Conservation (phyloP, 2,888 invertebrate species). For the Neocrepidodera transversa region DNA sequence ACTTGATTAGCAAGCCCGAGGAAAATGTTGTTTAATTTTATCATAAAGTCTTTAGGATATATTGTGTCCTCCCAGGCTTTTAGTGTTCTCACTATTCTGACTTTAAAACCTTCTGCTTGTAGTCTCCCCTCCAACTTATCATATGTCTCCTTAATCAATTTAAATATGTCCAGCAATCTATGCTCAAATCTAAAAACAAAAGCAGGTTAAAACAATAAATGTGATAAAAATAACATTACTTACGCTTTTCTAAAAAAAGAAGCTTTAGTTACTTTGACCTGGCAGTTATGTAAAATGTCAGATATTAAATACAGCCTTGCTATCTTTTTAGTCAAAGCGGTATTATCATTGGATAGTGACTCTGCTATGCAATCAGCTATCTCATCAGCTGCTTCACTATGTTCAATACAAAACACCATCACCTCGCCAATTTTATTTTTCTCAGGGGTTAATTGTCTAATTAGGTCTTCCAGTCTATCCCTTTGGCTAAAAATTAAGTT, state of each 20-base stretch:
- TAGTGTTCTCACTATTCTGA: constrained; percentile 86
- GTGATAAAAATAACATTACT: constrained; percentile 55
- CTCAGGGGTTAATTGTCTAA: constrained; percentile 84
- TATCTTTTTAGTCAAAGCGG: constrained; percentile 86
- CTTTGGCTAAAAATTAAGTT: constrained; percentile 73
- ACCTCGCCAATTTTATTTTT: constrained; percentile 86
- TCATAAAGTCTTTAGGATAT: constrained; percentile 91
- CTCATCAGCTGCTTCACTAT: constrained; percentile 97
- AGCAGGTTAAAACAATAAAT: neutral
- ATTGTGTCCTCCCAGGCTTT: constrained; percentile 99
- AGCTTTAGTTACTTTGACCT: constrained; percentile 94
- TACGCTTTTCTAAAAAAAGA: constrained; percentile 89
- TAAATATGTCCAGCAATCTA: constrained; percentile 80
- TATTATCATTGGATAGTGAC: constrained; percentile 78
- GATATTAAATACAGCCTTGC: constrained; percentile 94
- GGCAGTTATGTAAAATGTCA: constrained; percentile 96
- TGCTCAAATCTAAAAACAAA: constrained; percentile 76
- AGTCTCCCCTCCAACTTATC: constrained; percentile 80
- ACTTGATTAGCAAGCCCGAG: constrained; percentile 71
- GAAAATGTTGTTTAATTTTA: constrained; percentile 88
- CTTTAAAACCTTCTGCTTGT: constrained; percentile 96
- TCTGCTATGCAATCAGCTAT: constrained; percentile 92
- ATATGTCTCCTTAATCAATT: constrained; percentile 74
- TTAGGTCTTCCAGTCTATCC: constrained; percentile 89
- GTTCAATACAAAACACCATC: constrained; percentile 99